Evolutionary conservation across 2,888 invertebrate genomes (phyloP), one percentile per base, ranked within the genome.

Genomic region (Cheilosia urbana): DNA sequence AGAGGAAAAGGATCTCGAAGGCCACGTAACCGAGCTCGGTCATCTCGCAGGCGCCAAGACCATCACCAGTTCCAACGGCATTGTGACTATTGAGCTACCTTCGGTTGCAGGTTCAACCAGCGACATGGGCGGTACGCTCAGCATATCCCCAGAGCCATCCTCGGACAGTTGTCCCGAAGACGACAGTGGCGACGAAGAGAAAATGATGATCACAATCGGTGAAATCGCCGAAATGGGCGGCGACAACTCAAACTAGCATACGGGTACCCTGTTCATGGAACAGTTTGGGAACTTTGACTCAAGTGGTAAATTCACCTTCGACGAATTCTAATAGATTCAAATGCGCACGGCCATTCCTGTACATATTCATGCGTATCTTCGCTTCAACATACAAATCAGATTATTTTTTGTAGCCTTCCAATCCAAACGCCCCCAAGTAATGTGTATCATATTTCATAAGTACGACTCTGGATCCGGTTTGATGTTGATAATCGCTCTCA

Each of bases 191-290:
- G 90, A 91, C 87, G 91, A 91, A 19, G 89, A 91, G 9, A 91
- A 91, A 82, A 91, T 91, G 92, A 90, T 90, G 77, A 91, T 92
- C 88, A 91, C 91, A 21, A 89, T 91, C 13, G 82, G 72, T 34
- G 87, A 87, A 34, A 81, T 85, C 24, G 89, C 91, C 77, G 81
- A 85, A 11, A 78, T 87, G 37, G 90, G 90, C 81, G 89, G 89
- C 13, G 91, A 91, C 13, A 92, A 90, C 72, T 91, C 91, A 88
- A 91, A 91, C 92, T 91, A 91, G 90, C 92, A 91, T 90, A 89
- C 91, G 89, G 92, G 91, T 85, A 89, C 90, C 68, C 92, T 91
- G 91, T 90, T 91, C 91, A 91, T 91, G 90, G 91, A 91, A 91
- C 91, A 91, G 92, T 87, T 82, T 78, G 82, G 63, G 53, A 77